These are phyloP conservation scores for Cyrtodaria siliqua DNA, from an alignment of 2,888 invertebrate species.

Conservation along the genomic window DNA sequence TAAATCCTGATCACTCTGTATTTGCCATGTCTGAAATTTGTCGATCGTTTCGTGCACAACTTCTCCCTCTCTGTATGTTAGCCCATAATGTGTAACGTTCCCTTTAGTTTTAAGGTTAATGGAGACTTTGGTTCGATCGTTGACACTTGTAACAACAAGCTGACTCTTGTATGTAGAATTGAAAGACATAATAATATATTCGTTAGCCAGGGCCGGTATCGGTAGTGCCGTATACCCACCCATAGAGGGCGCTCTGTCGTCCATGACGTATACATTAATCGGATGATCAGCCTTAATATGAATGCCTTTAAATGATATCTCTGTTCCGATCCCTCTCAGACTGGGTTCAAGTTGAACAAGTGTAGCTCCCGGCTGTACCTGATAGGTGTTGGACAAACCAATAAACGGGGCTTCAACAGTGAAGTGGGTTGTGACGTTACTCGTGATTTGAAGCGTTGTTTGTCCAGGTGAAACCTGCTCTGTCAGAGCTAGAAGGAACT, in stretches of 20 bases:
- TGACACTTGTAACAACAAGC: constrained; percentile 17
- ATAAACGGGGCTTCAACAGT: constrained; percentile 42
- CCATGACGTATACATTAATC: constrained; percentile 28
- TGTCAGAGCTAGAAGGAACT: constrained; percentile 35
- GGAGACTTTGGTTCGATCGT: constrained; percentile 27
- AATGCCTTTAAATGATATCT: constrained; percentile 44
- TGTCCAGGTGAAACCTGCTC: constrained; percentile 24
- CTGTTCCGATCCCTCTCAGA: constrained; percentile 26
- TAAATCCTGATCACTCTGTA: constrained; percentile 36
- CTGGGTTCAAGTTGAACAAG: constrained; percentile 28
- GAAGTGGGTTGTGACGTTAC: constrained; percentile 25
- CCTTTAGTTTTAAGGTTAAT: constrained; percentile 33
- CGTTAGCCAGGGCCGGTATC: constrained; percentile 13
- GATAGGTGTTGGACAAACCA: constrained; percentile 23
- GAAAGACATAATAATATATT: constrained; percentile 45
- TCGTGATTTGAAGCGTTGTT: constrained; percentile 26
- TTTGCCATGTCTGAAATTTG: constrained; percentile 43
- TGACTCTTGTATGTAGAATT: constrained; percentile 23
- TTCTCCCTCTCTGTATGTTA: constrained; percentile 24
- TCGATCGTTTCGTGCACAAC: constrained; percentile 28
- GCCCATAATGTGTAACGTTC: constrained; percentile 28
- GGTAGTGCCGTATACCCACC: constrained; percentile 43
- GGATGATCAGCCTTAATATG: constrained; percentile 36
- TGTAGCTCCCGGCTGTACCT: constrained; percentile 14
- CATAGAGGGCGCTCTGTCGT: constrained; percentile 15